Base-by-base conservation (phyloP, 2,113 vertebrate genomes). In the Microcebus ravelobensis region DNA sequence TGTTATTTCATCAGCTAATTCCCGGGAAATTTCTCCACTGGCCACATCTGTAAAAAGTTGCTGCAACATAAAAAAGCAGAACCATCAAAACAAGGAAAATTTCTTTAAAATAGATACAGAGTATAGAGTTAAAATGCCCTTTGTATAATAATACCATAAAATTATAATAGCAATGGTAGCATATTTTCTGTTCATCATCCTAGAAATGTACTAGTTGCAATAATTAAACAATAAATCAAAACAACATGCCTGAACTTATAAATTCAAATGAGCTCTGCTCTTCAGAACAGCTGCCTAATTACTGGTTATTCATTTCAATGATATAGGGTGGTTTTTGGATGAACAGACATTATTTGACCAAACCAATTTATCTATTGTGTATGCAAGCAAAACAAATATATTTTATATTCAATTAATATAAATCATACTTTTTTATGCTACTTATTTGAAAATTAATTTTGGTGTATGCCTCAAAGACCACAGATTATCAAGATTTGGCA, bases 41-140 rank as follows among this genome's bases (percentile, higher is more conserved):
- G 97, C 96, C 73, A 98, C 97, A 50, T 99, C 99, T 8, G 98
- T 98, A 98, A 99, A 99, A 95, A 98, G 98, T 97, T 99, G 99
- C 99, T 99, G 98, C 39, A 96, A 12, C 86, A 97, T 25, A 97
- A 96, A 97, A 67, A 96, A 34, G 70, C 1, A 45, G 73, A 87
- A 76, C 68, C 27, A 91, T 96, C 63, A 97, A 94, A 90, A 89
- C 55, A 83, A 90, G 36, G 76, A 77, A 65, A 67, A 93, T 34
- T 70, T 67, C 68, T 82, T 89, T 68, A 67, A 79, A 39, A 73
- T 8, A 88, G n/a, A 81, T 8, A 61, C 14, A 89, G 21, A 83
- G 12, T 11, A 42, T 0, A 79, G 27, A 86, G 68, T 48, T 84
- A 29, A 85, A 76, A 70, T 52, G 6, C 70, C 31, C n/a, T 81